Base-by-base conservation (phyloP, 2,797 vertebrate species). In the Hydrolagus colliei region DNA sequence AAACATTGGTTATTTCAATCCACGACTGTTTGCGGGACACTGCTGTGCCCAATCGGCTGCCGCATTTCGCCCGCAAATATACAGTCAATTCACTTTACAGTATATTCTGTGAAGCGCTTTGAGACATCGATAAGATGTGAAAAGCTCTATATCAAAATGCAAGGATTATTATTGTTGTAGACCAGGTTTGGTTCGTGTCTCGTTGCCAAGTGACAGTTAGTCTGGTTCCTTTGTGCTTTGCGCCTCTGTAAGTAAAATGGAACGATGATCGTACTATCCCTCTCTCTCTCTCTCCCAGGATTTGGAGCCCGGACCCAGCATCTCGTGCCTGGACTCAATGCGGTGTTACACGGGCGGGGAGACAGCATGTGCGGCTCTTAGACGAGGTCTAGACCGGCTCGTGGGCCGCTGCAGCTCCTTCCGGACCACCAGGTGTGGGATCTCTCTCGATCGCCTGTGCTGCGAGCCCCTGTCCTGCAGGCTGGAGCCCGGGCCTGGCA, bases 301-400 rank as follows among this genome's bases (percentile, higher is more conserved):
- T 97, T 90, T 94, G 94, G 94, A 95, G 92, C 88, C 93, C 94
- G 92, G 91, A 95, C 91, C 94, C 94, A 92, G 93, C 93, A 88
- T 97, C 96, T 95, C 95, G 95, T 98, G 97, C 93, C 88, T 99
- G 98, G 98, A 99, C 93, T 98, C 97, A 93, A 88, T 98, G 94
- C 98, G 96, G 95, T 99, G 97, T 93, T 95, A 96, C 96, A 93
- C 96, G 91, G 93, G 95, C 90, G 96, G 96, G 92, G 93, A 96
- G 91, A 95, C 96, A 93, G 92, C 93, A 88, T 96, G 96, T 90
- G 68, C 94, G 91, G 93, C 96, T 95, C 86, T 96, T 97, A 94
- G 95, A 94, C 91, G 88, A 95, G 88, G 96, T 95, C 92, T 98
- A 96, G 97, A 97, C 89, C 96, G 95, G 95, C 89, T 97, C 86